Conservation (phyloP, 2,113 vertebrate species). For the Corythaixoides concolor region DNA sequence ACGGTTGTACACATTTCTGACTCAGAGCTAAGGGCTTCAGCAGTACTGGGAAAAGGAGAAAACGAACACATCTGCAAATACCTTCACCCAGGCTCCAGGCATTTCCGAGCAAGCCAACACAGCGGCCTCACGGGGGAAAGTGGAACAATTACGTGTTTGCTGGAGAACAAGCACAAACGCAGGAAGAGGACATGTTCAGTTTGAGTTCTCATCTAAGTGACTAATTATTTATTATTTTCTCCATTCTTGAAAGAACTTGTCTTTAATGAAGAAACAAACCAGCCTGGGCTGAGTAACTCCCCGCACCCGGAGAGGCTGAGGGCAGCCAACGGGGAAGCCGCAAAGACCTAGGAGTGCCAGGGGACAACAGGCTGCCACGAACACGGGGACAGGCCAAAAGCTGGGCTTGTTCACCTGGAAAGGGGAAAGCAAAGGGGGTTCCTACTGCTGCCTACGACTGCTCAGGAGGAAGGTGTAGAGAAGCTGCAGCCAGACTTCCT, state of each 20-base stretch:
- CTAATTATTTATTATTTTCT: not conserved
- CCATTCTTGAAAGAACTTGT: not conserved
- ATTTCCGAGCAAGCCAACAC: not conserved
- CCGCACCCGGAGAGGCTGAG: not conserved
- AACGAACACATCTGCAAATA: not conserved
- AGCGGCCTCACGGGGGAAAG: not conserved
- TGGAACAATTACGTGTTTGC: not conserved
- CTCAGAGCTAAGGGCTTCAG: not conserved
- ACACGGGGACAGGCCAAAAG: rapidly evolving
- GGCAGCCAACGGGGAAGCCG: too few relatives aligned
- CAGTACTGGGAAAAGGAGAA: not conserved
- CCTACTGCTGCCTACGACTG: not conserved
- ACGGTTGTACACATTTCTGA: not conserved
- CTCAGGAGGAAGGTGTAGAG: not conserved
- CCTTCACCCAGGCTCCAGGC: not conserved
- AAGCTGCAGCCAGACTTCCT: not conserved
- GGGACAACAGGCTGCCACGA: not conserved
- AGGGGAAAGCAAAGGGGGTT: not conserved
- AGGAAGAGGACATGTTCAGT: not conserved
- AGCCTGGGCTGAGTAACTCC: not conserved
- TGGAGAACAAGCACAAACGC: not conserved
- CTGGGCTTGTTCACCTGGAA: not conserved
- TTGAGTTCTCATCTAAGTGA: not conserved
- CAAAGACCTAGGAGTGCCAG: not conserved
- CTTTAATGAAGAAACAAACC: not conserved